Conservation (phyloP, 2,113 vertebrate species). For the Struthidea cinerea region DNA sequence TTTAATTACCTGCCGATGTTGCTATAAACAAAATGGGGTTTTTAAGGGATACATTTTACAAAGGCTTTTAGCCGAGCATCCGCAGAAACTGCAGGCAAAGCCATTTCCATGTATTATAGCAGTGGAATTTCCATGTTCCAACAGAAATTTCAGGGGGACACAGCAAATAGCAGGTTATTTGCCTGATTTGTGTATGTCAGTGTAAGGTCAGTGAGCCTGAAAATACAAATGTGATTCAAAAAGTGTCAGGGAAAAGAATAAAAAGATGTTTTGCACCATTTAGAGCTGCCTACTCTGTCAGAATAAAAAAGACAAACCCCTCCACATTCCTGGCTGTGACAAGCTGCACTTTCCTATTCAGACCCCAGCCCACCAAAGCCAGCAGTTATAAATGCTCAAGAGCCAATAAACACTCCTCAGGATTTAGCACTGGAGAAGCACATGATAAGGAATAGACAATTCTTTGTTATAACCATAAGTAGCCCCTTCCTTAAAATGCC, state of each 20-base stretch:
- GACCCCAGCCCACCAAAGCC: not conserved
- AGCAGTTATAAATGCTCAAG: not conserved
- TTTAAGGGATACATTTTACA: not conserved
- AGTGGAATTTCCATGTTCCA: not conserved
- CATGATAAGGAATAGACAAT: conserved; percentile 18
- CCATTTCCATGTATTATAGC: not conserved
- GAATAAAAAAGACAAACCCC: not conserved
- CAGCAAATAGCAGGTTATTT: not conserved
- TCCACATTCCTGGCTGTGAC: not conserved
- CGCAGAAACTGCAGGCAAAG: not conserved
- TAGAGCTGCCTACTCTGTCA: not conserved
- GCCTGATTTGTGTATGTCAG: not conserved
- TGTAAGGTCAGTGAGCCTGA: not conserved
- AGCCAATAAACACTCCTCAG: conserved; percentile 21
- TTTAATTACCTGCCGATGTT: not conserved
- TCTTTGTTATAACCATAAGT: not conserved
- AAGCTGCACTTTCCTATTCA: not conserved
- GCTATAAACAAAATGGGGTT: not conserved
- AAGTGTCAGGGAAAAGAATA: not conserved
- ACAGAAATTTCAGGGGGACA: not conserved
- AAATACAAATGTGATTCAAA: not conserved
- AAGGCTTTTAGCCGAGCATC: not conserved
- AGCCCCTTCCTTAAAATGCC: conserved; percentile 11
- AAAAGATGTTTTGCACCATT: not conserved
- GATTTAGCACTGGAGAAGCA: conserved; percentile 1